These are phyloP conservation scores for Tenodera sinensis DNA, from an alignment of 2,888 invertebrate species.

Conservation along the genomic window DNA sequence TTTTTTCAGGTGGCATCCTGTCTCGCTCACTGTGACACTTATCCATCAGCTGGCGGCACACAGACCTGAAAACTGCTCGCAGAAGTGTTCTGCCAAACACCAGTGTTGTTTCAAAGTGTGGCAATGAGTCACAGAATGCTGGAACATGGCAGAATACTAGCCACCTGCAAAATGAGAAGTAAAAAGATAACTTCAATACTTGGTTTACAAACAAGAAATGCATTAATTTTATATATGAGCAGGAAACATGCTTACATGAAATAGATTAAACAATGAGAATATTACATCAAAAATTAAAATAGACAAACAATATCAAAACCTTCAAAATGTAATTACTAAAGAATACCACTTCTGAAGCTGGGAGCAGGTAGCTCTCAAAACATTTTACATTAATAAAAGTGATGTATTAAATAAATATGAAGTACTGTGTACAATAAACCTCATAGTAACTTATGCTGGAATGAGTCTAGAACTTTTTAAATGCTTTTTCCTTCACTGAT, in stretches of 20 bases:
- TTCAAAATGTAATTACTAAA: no score
- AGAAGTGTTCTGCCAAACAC: conserved; percentile 88
- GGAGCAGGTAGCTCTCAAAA: no score
- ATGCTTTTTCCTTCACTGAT: no score
- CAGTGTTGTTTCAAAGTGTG: conserved; percentile 84
- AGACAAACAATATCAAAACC: no score
- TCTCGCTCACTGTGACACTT: conserved; percentile 88
- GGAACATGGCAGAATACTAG: conserved; percentile 94
- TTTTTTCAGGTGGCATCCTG: conserved; percentile 82
- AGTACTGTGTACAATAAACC: no score
- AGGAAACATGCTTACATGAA: not conserved
- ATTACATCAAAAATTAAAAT: no score
- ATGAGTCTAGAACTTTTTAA: no score
- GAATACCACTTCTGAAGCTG: no score
- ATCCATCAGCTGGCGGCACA: conserved; percentile 83
- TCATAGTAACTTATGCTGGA: no score
- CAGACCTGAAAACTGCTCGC: conserved; percentile 76
- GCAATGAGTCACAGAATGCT: conserved; percentile 88
- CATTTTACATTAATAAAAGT: no score
- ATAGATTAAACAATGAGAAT: no score
- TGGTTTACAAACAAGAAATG: not conserved
- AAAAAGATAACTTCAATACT: not conserved
- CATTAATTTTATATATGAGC: not conserved
- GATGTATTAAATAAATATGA: no score
- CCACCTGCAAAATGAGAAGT: conserved; percentile 59